Evolutionary conservation across 2,113 vertebrate genomes (phyloP).

Genomic region (Paracanthobrama guichenoti): DNA sequence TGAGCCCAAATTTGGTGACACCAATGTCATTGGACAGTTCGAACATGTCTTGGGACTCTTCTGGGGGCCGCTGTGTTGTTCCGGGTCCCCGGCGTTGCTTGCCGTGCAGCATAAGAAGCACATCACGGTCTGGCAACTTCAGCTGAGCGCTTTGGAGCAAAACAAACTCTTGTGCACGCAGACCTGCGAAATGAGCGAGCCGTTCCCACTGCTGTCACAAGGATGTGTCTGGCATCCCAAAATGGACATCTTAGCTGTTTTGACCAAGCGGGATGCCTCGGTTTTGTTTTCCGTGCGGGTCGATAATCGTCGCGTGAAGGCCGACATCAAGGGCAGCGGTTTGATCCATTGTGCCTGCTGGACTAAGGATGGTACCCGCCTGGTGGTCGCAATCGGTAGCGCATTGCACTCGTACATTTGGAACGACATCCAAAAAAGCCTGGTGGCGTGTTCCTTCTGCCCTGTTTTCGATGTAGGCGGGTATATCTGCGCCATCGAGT

Average conservation of each 20-base stretch:
- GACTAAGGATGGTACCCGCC: conserved; percentile 87
- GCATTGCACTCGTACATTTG: conserved; percentile 90
- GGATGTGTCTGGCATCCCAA: conserved; percentile 95
- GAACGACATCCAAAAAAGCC: conserved; percentile 85
- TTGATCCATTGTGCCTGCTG: conserved; percentile 91
- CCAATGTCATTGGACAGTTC: conserved; percentile 89
- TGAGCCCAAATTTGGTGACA: conserved; percentile 85
- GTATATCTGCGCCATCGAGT: conserved; percentile 81
- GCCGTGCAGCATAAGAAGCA: conserved; percentile 92
- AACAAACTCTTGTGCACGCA: conserved; percentile 85
- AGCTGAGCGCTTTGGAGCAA: conserved; percentile 76
- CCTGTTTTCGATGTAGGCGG: conserved; percentile 87
- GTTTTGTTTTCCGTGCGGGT: conserved; percentile 81
- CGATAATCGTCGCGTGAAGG: conserved; percentile 81
- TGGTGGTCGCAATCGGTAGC: conserved; percentile 88
- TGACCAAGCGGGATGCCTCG: conserved; percentile 86
- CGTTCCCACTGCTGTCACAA: conserved; percentile 85
- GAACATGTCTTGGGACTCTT: conserved; percentile 88
- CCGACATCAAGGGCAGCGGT: conserved; percentile 77
- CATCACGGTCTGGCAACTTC: conserved; percentile 87
- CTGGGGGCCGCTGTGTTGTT: conserved; percentile 81
- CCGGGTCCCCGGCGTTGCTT: conserved; percentile 78
- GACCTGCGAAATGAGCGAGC: conserved; percentile 88
- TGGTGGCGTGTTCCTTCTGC: conserved; percentile 82
- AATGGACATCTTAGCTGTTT: conserved; percentile 81